A percentile compares a stretch with the other conserved stretches of the same genome.
phyloP scores from a whole-genome alignment of 2,113 vertebrate species.

The Sminthopsis crassicaudata region DNA sequence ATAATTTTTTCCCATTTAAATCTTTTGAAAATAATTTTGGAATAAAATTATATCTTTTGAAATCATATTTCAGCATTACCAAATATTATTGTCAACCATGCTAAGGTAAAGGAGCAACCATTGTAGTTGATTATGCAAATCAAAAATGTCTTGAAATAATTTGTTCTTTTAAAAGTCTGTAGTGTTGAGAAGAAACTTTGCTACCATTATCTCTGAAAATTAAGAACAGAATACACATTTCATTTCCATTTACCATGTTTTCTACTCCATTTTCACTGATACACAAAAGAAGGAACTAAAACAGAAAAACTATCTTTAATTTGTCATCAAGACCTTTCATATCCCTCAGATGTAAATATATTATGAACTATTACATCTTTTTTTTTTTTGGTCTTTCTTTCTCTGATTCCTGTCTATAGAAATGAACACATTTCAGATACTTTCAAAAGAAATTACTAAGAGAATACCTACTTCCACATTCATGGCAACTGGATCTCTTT shows the following conservation, averaged over 20 bases:
- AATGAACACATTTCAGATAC: neutral
- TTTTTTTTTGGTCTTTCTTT: neutral
- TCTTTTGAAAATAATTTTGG: neutral
- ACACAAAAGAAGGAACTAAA: neutral
- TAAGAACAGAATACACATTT: neutral
- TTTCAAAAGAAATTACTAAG: neutral
- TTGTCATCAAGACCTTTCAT: neutral
- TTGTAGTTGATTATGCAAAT: neutral
- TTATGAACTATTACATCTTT: neutral
- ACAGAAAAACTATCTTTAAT: conserved; percentile 9
- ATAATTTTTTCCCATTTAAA: neutral
- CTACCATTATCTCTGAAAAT: neutral
- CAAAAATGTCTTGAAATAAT: neutral
- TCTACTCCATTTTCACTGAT: neutral
- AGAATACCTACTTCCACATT: neutral
- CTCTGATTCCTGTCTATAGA: neutral
- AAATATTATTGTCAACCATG: neutral
- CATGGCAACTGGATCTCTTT: neutral
- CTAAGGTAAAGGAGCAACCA: neutral
- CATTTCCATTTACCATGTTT: neutral
- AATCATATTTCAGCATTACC: neutral
- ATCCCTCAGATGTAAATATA: neutral
- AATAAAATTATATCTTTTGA: neutral
- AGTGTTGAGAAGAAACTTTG: conserved; percentile 19
- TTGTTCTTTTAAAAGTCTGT: neutral